Evolutionary conservation across 2,888 invertebrate species (phyloP), one percentile per base, ranked within the genome.

Genomic region (Pycnomerus fuliginosus): DNA sequence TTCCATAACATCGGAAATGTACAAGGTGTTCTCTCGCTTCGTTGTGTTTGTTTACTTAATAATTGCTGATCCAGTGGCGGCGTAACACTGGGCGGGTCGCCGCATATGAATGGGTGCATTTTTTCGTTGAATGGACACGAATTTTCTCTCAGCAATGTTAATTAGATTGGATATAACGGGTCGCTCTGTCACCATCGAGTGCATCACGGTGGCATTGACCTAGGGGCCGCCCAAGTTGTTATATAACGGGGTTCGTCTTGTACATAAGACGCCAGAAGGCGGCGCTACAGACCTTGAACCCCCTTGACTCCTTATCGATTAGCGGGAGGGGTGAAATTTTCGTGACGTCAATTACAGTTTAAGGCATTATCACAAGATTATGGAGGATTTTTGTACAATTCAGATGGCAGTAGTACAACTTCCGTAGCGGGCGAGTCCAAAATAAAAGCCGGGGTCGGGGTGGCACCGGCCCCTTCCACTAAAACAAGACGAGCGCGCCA

Each of bases 201-300:
- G 43, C 39, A 39, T 39, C 35, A 43, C 39, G 43, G 47, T 47
- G 62, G 55, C 62, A 60, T 58, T 62, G 61, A 59, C 61, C 59
- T 50, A 56, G 55, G 55, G 59, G 61, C 61, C 60, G 59, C 57
- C 60, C 56, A 60, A 61, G 61, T 56, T 50, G 49, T 55, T 55
- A 53, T 49, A 45, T 55, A 55, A 55, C 55, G 55, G 55, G 44
- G 44, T 43, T 43, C 43, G 40, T 47, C 42, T 47, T 47, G 39
- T 47, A 43, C 38, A 41, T 37, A 40, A 37, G 25, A 36, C 35
- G 35, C 43, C 29, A 42, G 47, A 42, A 42, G 42, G 46, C 44
- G 44, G 52, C 44, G 43, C 38, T 43, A 34, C 35, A 44, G 53
- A 53, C 55, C 55, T 56, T 56, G 55, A 56, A 56, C 55, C 50